These are phyloP conservation scores for Priocnemis perturbator DNA, from an alignment of 2,888 invertebrate genomes.

Conservation along the genomic window DNA sequence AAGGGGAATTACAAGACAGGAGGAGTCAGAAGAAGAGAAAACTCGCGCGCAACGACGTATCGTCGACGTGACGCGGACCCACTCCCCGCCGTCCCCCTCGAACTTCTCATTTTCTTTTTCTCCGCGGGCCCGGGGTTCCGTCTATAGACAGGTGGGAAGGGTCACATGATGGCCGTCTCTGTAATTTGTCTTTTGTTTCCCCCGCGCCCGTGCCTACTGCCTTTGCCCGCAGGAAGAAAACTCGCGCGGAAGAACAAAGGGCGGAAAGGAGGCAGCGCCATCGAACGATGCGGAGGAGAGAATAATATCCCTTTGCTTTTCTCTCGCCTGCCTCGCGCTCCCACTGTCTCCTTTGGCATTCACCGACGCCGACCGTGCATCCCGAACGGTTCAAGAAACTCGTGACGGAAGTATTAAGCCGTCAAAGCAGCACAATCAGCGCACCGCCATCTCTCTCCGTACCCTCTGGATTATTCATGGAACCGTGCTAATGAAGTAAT, in stretches of 20 bases:
- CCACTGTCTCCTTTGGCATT: not conserved
- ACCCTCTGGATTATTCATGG: too few species aligned
- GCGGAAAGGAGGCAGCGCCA: constrained; percentile 62
- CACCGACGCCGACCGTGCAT: not conserved
- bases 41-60: too few species aligned
- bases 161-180: constrained; percentile 70
- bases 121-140: constrained; percentile 35
- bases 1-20: too few species aligned
- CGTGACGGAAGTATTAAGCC: too few species aligned
- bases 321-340: constrained; percentile 1
- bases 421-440: too few species aligned
- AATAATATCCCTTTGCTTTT: constrained; percentile 33
- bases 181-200: constrained; percentile 74
- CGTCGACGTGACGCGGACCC: too few species aligned
- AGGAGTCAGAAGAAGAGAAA: not conserved
- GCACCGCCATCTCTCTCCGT: too few species aligned
- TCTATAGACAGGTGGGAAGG: constrained; percentile 70
- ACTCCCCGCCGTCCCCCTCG: not conserved
- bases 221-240: constrained; percentile 64
- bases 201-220: constrained; percentile 43
- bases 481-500: too few species aligned
- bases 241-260: constrained; percentile 68
- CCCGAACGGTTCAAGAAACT: not conserved
- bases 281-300: constrained; percentile 50
- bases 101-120: constrained; percentile 20